Percentiles rank a stretch among this genome's conserved stretches.
Evolutionary conservation across 2,888 invertebrate genomes (phyloP).

Genomic region (Drosophila borealis): DNA sequence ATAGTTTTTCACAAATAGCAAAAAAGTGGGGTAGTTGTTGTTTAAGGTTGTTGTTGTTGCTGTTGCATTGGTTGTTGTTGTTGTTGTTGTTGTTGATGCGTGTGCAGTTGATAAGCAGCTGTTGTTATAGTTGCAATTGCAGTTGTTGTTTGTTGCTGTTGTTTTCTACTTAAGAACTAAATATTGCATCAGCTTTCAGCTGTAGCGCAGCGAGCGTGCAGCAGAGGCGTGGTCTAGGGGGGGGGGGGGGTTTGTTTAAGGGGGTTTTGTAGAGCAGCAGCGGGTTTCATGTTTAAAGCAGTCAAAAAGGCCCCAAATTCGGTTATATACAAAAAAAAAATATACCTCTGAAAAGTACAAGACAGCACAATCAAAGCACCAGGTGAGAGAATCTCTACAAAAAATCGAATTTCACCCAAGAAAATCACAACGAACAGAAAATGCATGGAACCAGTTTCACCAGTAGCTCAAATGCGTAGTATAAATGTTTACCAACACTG

Average conservation of each 20-base stretch:
- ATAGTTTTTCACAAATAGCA: slow-evolving; percentile 16
- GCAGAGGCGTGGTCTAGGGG: slow-evolving; percentile 47
- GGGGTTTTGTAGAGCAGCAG: slow-evolving; percentile 19
- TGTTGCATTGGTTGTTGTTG: slow-evolving; percentile 25
- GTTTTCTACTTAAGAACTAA: slow-evolving; percentile 37
- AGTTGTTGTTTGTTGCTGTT: slow-evolving; percentile 40
- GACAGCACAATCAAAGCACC: slow-evolving; percentile 3
- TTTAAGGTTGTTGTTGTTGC: slow-evolving; percentile 19
- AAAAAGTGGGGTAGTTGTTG: slow-evolving; percentile 14
- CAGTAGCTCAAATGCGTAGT: background rate
- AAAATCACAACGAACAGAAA: background rate
- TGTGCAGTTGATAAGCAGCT: slow-evolving; percentile 72
- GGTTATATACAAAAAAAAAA: slow-evolving; percentile 42
- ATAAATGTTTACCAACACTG: slow-evolving; percentile 9
- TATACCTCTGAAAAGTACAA: background rate
- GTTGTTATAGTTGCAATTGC: slow-evolving; percentile 46
- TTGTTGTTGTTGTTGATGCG: slow-evolving; percentile 44
- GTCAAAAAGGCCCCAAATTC: background rate
- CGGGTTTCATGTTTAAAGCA: slow-evolving; percentile 8
- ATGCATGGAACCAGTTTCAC: background rate
- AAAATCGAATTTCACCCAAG: background rate
- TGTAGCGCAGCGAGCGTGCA: slow-evolving; percentile 55
- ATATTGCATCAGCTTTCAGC: slow-evolving; percentile 33
- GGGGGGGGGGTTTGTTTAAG: background rate
- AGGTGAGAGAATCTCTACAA: background rate